phyloP scores from a whole-genome alignment of 1,140 invertebrate species.

The Linepithema humile region DNA sequence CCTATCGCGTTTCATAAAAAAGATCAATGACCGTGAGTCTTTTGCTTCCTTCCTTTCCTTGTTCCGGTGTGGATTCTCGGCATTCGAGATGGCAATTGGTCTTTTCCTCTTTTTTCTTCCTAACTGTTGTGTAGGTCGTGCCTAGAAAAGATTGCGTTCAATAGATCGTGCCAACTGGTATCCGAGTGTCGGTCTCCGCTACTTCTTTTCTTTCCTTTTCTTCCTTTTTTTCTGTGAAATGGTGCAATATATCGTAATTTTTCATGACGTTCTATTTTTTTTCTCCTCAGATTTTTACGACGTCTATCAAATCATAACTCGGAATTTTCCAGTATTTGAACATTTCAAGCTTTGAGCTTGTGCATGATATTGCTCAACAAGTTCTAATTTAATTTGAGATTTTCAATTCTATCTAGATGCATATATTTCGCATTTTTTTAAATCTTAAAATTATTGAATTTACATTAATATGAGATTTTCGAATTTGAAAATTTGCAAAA shows the following conservation, averaged over 20 bases:
- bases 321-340: constrained; percentile 11
- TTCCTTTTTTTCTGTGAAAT: constrained; percentile 16
- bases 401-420: background rate
- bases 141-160: constrained; percentile 64
- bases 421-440: background rate
- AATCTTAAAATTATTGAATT: background rate
- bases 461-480: background rate
- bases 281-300: constrained; percentile 4
- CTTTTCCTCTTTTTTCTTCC: constrained; percentile 25
- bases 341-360: background rate
- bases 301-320: background rate
- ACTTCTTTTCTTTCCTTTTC: constrained; percentile 1
- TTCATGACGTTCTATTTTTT: background rate
- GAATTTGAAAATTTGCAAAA: background rate
- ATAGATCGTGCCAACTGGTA: constrained; percentile 69
- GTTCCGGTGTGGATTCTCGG: constrained; percentile 51
- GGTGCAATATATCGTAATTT: constrained; percentile 25
- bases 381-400: background rate
- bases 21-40: constrained; percentile 4
- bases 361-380: background rate
- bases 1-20: constrained; percentile 4
- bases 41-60: constrained; percentile 41
- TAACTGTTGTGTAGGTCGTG: constrained; percentile 29
- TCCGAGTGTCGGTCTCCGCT: constrained; percentile 21
- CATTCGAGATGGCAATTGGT: constrained; percentile 45